These are phyloP conservation scores for Nyctereutes procyonoides DNA, from an alignment of 2,113 vertebrate genomes.

Conservation along the genomic window DNA sequence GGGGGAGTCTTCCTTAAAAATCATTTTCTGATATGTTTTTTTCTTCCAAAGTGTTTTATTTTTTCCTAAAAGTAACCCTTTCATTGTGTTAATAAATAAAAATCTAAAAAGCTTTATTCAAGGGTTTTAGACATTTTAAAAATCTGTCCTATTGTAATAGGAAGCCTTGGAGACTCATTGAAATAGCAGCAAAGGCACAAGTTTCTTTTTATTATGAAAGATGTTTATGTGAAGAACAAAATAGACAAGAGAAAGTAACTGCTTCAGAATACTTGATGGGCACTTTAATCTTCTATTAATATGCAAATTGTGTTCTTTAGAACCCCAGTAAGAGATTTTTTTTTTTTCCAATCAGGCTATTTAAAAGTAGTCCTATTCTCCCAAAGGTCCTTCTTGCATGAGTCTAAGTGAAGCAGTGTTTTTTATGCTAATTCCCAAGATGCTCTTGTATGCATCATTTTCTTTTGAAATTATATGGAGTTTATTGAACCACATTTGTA, in stretches of 20 bases:
- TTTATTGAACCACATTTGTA: slow-evolving; percentile 88
- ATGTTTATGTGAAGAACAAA: slow-evolving; percentile 87
- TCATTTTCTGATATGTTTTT: slow-evolving; percentile 50
- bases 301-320: slow-evolving; percentile 88
- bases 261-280: slow-evolving; percentile 86
- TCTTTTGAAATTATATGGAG: slow-evolving; percentile 86
- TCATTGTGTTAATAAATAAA: slow-evolving; percentile 78
- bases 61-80: slow-evolving; percentile 80
- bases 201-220: slow-evolving; percentile 84
- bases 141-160: slow-evolving; percentile 79
- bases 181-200: slow-evolving; percentile 79
- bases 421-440: slow-evolving; percentile 86
- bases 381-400: slow-evolving; percentile 83
- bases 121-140: slow-evolving; percentile 78
- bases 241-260: slow-evolving; percentile 85
- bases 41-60: slow-evolving; percentile 68
- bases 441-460: slow-evolving; percentile 80
- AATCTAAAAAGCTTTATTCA: slow-evolving; percentile 77
- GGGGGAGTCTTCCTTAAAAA: not conserved
- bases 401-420: slow-evolving; percentile 86
- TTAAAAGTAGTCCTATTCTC: slow-evolving; percentile 86
- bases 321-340: slow-evolving; percentile 81
- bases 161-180: slow-evolving; percentile 82
- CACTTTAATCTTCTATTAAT: slow-evolving; percentile 90
- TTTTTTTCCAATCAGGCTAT: slow-evolving; percentile 81